Base-by-base conservation (phyloP, 2,888 invertebrate genomes). In the Drosophila barbarae region DNA sequence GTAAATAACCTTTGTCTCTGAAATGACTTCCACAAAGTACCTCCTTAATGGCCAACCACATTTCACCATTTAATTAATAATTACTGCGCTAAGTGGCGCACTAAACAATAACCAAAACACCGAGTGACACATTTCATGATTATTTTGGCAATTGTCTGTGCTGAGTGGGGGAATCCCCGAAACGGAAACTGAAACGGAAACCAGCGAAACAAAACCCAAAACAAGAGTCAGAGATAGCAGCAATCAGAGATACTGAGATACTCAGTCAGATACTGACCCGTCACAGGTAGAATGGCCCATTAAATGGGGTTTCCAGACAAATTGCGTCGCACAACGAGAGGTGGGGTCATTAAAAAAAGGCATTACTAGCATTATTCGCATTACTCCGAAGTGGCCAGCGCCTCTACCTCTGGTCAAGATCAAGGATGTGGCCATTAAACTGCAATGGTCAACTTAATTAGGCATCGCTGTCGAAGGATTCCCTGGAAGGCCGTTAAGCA, bases 401-500 rank as follows among this genome's bases (percentile, higher is more conserved):
- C 59, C 51, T 65, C 28, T 47, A 66, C 53, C 44, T 38, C n/a
- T 65, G 63, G 65, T 68, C 74, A 60, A 52, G 58, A 61, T 30
- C 54, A 64, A 61, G 63, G 63, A 61, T 51, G 28, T 46, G 56
- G 63, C 50, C 56, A 76, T 71, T 71, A 60, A 76, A 68, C 36
- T 34, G 63, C 58, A 32, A 51, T 60, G 82, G 51, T 10, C 55
- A 64, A 65, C 70, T 52, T 82, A 82, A 79, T 82, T 79, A 76
- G 74, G 51, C 60, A 67, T 56, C 46, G 51, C 23, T 15, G 51
- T 38, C 53, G 35, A 26, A 28, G 41, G 41, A 50, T 56, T 50
- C 35, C 7, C 13, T 9, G 21, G 42, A 44, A 42, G 42, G 46
- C 50, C 34, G 35, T 60, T 60, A 50, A 60, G 32, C 34, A 26